Percentiles rank a stretch among this genome's conserved stretches.
These are phyloP conservation scores for Apodemia hepburni DNA, from an alignment of 2,888 invertebrate genomes.

Conservation along the genomic window DNA sequence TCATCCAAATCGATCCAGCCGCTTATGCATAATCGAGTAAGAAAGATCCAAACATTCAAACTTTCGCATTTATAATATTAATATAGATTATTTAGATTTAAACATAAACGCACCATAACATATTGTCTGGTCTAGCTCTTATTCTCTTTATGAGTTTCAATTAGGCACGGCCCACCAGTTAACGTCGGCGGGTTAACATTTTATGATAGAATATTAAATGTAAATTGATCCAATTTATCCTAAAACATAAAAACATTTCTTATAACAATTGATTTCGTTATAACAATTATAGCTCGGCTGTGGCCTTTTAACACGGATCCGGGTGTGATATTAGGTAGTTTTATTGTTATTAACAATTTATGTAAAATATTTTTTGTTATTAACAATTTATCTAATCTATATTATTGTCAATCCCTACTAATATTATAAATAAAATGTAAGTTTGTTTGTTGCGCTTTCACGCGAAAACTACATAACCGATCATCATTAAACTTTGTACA, in stretches of 20 bases:
- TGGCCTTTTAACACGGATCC: neutral
- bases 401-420: no score
- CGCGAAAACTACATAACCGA: no score
- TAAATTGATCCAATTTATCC: constrained; percentile 14
- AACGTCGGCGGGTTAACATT: constrained; percentile 11
- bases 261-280: constrained; percentile 9
- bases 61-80: no score
- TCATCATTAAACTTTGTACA: no score
- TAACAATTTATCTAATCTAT: no score
- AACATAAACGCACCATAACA: neutral
- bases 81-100: no score
- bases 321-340: constrained; percentile 7
- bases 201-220: constrained; percentile 20
- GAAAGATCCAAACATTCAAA: no score
- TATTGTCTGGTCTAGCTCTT: neutral
- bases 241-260: constrained; percentile 14
- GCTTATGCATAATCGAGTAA: no score
- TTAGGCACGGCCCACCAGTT: constrained; percentile 19
- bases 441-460: no score
- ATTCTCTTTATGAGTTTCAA: constrained; percentile 18
- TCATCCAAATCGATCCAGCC: no score
- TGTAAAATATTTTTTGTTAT: neutral
- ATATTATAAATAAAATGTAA: no score
- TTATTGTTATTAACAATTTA: constrained; percentile 5
- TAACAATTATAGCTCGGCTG: constrained; percentile 4